Evolutionary conservation across 2,113 vertebrate genomes (phyloP), one percentile per base, ranked within the genome.

Genomic region (Vireo altiloquus): DNA sequence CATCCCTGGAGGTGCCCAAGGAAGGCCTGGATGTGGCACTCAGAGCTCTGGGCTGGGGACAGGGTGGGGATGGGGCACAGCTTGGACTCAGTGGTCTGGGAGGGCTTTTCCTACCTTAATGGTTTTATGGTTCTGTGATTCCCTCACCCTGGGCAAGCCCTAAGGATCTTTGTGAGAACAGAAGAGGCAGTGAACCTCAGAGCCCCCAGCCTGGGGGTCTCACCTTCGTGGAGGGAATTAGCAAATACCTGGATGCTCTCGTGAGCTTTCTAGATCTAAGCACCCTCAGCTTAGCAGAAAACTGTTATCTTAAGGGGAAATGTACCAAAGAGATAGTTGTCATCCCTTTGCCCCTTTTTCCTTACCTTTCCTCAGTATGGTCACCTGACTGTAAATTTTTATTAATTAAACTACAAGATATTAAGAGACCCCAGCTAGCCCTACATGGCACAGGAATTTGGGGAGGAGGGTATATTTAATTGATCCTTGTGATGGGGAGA

Each of bases 41-140:
- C 23, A 63, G 75, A 0, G 35, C 31, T 57, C 40, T 56, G 57
- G 13, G 13, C 35, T 64, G 65, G 40, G 0, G 75, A 40, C 35
- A 56, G 0, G 7, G 22, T 28, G 28, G 33, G 6, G 4, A 59
- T 66, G 0, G 0, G 59, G 15, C 37, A 39, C 23, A 74, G 33
- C 15, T 72, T 40, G 59, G 28, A 46, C 16, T 63, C 0, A 0
- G 3, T 69, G 35, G 6, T 3, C 33, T 5, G 19, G 60, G 12
- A 37, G 60, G 18, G 10, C 15, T 52, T 81, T 65, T 28, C 77
- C 52, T 74, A 0, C 13, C 15, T 37, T 23, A 44, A 4, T 9
- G 37, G n/a, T 59, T 57, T 49, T 19, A 28, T 23, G 33, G 4
- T n/a, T 42, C 31, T 66, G 20, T 27, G 44, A 50, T 81, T 90